Evolutionary conservation across 2,113 vertebrate genomes (phyloP).

Genomic region (Phalacrocorax aristotelis): DNA sequence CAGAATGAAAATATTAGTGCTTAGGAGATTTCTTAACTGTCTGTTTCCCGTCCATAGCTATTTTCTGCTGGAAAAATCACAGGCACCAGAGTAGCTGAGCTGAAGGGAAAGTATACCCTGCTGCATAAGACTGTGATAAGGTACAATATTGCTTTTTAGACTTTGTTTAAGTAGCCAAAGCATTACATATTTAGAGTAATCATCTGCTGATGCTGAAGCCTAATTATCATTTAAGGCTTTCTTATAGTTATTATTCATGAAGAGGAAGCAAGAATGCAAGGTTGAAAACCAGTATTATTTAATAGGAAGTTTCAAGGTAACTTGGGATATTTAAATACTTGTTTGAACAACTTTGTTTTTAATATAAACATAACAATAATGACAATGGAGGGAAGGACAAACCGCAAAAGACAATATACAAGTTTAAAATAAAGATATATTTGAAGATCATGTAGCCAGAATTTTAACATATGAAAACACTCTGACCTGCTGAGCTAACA

Average conservation of each 20-base stretch:
- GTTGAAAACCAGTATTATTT: neutral
- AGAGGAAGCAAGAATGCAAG: neutral
- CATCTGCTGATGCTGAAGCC: neutral
- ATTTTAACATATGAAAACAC: neutral
- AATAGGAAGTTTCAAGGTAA: neutral
- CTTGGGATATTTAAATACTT: neutral
- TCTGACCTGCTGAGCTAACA: neutral
- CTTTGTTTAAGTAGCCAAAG: neutral
- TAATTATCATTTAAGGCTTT: neutral
- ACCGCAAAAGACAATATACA: neutral
- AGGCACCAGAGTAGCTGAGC: conserved; percentile 72
- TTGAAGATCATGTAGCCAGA: neutral
- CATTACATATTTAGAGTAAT: neutral
- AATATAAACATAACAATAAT: neutral
- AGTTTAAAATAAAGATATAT: neutral
- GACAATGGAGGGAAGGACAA: neutral
- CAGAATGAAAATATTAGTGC: neutral
- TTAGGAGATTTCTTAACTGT: neutral
- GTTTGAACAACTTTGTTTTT: neutral
- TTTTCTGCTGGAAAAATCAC: conserved; percentile 81
- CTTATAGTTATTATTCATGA: neutral
- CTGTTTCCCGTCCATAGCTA: conserved; percentile 74
- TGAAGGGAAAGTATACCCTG: conserved; percentile 81
- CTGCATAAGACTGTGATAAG: conserved; percentile 82
- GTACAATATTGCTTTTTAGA: conserved; percentile 62